These are phyloP conservation scores for Menura novaehollandiae DNA, from an alignment of 2,113 vertebrate species.

Conservation along the genomic window DNA sequence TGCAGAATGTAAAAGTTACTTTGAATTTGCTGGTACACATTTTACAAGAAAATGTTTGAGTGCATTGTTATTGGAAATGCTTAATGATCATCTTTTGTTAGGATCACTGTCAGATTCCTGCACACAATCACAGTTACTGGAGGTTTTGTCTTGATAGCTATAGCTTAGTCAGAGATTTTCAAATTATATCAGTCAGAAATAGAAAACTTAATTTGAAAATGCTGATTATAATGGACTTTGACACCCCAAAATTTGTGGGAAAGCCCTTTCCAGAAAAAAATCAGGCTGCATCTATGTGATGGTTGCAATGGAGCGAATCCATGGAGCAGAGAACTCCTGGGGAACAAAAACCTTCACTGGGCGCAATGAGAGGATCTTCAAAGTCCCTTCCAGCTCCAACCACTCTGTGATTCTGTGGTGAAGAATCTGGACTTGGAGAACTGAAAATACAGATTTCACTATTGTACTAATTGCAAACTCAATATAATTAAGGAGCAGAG, in stretches of 20 bases:
- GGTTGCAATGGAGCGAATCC: neutral
- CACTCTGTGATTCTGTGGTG: neutral
- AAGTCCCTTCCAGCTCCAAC: neutral
- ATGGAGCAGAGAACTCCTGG: rapidly evolving
- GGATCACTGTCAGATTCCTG: neutral
- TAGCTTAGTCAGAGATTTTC: neutral
- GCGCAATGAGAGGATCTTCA: neutral
- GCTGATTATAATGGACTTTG: neutral
- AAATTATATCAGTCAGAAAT: neutral
- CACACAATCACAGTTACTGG: neutral
- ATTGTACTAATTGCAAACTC: neutral
- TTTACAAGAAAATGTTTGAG: neutral
- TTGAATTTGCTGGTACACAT: neutral
- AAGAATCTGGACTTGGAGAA: neutral
- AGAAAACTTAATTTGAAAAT: neutral
- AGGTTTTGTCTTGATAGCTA: neutral
- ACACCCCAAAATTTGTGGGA: neutral
- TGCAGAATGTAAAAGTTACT: neutral
- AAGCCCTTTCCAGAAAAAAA: neutral
- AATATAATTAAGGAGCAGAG: neutral
- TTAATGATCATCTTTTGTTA: neutral
- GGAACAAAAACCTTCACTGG: neutral
- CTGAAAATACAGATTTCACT: neutral
- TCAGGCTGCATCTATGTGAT: neutral
- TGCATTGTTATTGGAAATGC: neutral